phyloP scores from a whole-genome alignment of 2,113 vertebrate species.

The Lampris incognitus region DNA sequence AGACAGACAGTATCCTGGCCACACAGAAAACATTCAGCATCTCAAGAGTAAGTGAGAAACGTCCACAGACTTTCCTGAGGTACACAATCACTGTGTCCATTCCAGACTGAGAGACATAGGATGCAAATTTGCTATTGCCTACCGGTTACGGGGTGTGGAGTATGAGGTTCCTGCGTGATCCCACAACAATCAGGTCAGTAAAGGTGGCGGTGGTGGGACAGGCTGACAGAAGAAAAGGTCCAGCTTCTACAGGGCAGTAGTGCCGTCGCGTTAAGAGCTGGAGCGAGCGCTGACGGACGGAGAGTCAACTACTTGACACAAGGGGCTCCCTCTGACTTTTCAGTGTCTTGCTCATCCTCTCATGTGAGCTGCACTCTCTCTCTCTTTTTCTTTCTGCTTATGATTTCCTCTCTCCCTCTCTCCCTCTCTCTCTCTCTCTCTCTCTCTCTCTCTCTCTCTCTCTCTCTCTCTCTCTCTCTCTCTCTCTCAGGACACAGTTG shows the following conservation, averaged over 20 bases:
- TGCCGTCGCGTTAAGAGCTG: slow-evolving; percentile 45
- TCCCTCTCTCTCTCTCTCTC: slow-evolving; percentile 31
- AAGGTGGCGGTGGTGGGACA: slow-evolving; percentile 32
- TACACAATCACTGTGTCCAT: background rate
- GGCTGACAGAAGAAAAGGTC: slow-evolving; percentile 52
- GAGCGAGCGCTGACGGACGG: slow-evolving; percentile 46
- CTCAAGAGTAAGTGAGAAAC: background rate
- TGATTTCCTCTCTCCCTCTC: slow-evolving; percentile 30
- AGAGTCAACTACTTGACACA: slow-evolving; percentile 62
- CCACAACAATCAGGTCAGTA: slow-evolving; percentile 40
- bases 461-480: slow-evolving; percentile 25
- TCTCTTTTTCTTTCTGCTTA: slow-evolving; percentile 32
- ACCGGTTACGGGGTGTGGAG: slow-evolving; percentile 63
- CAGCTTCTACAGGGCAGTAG: slow-evolving; percentile 69
- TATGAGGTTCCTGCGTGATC: slow-evolving; percentile 27
- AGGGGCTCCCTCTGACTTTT: slow-evolving; percentile 59
- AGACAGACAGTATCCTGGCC: background rate
- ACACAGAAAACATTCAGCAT: background rate
- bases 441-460: slow-evolving; percentile 42
- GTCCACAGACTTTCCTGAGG: background rate
- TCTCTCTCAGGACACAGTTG: slow-evolving; percentile 61
- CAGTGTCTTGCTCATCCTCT: slow-evolving; percentile 61
- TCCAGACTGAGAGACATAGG: background rate
- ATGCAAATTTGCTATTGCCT: slow-evolving; percentile 25
- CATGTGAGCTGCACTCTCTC: slow-evolving; percentile 51